phyloP scores from a whole-genome alignment of 2,888 invertebrate species.

The Mechanitis mazaeus region DNA sequence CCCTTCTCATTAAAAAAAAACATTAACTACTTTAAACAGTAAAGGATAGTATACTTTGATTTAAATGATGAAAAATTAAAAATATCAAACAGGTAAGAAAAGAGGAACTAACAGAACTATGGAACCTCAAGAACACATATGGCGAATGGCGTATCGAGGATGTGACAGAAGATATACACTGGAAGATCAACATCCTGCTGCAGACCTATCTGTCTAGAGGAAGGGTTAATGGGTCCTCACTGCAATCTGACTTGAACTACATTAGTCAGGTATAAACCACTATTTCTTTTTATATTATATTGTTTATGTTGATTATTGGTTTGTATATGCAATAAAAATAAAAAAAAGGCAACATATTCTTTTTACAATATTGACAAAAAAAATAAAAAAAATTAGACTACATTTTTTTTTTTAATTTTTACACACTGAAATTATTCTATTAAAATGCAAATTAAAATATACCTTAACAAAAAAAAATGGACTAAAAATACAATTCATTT shows the following conservation, averaged over 20 bases:
- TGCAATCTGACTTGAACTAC: conserved; percentile 92
- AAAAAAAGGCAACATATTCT: too few species aligned
- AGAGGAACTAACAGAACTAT: conserved; percentile 95
- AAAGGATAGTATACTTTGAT: not conserved
- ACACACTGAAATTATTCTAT: too few species aligned
- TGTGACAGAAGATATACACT: conserved; percentile 91
- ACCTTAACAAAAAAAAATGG: too few species aligned
- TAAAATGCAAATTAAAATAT: too few species aligned
- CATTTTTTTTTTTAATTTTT: too few species aligned
- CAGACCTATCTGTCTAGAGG: conserved; percentile 92
- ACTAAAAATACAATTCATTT: too few species aligned
- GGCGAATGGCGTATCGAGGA: conserved; percentile 88
- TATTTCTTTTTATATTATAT: conserved; percentile 7
- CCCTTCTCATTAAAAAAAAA: not conserved
- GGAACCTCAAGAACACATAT: conserved; percentile 82
- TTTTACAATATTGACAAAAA: too few species aligned
- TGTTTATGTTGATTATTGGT: too few species aligned
- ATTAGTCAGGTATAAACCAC: conserved; percentile 83
- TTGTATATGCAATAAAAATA: too few species aligned
- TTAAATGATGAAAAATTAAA: conserved; percentile 6
- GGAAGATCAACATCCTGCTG: conserved; percentile 96
- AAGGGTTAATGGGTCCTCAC: conserved; percentile 87
- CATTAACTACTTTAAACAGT: not conserved
- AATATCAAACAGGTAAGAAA: conserved; percentile 84
- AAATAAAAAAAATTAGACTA: too few species aligned